These are phyloP conservation scores for Trichopria drosophilae DNA, from an alignment of 2,888 invertebrate genomes.

Conservation along the genomic window DNA sequence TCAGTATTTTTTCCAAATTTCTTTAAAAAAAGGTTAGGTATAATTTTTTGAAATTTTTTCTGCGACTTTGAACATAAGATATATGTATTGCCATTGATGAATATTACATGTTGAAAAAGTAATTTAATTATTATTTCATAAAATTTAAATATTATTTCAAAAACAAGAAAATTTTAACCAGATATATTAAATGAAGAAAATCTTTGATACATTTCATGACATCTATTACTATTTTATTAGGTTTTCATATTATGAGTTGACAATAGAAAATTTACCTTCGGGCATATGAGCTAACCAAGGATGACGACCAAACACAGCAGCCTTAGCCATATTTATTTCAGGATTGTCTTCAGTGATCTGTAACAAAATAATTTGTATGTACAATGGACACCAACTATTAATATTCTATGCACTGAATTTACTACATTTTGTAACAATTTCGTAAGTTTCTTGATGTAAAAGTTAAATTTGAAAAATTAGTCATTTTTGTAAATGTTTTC, in stretches of 20 bases:
- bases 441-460: too few relatives aligned
- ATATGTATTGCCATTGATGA: too few relatives aligned
- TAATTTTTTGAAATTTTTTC: too few relatives aligned
- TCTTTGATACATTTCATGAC: not conserved
- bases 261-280: conserved; percentile 37
- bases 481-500: too few relatives aligned
- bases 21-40: too few relatives aligned
- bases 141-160: conserved; percentile 5
- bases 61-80: too few relatives aligned
- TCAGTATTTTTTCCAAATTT: too few relatives aligned
- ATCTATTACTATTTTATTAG: not conserved
- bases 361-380: conserved; percentile 33
- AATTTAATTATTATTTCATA: not conserved
- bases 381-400: too few relatives aligned
- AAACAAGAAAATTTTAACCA: not conserved
- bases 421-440: too few relatives aligned
- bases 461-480: too few relatives aligned
- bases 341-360: conserved; percentile 62
- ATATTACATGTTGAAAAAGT: conserved; percentile 2
- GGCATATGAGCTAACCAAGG: conserved; percentile 73
- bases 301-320: conserved; percentile 71
- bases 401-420: too few relatives aligned
- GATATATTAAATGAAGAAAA: not conserved
- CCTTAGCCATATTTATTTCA: conserved; percentile 66
- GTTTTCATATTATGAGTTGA: not conserved